Evolutionary conservation across 2,888 invertebrate species (phyloP).

Genomic region (Tethea ocularis): DNA sequence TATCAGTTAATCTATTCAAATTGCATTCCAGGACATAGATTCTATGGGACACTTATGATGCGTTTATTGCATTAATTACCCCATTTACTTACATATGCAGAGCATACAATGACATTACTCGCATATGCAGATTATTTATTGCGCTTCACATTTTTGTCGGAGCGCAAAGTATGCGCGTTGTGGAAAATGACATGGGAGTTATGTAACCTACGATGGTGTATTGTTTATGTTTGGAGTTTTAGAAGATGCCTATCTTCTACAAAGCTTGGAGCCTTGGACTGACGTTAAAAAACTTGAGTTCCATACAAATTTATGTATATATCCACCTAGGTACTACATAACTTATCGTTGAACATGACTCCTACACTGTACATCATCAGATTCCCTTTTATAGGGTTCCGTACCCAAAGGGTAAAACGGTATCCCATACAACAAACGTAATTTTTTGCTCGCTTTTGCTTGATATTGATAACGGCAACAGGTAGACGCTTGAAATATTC

Average conservation of each 20-base stretch:
- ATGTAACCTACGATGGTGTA: background rate
- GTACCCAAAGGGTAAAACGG: too few relatives aligned
- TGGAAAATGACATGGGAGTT: background rate
- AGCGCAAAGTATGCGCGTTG: background rate
- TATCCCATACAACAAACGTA: too few relatives aligned
- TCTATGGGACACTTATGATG: slow-evolving; percentile 14
- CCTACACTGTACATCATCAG: too few relatives aligned
- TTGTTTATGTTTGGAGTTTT: background rate
- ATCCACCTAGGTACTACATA: too few relatives aligned
- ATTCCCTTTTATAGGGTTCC: too few relatives aligned
- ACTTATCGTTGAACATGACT: too few relatives aligned
- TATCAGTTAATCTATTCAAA: background rate
- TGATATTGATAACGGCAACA: too few relatives aligned
- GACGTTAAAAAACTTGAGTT: background rate
- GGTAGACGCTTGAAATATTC: too few relatives aligned
- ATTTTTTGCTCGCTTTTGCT: too few relatives aligned
- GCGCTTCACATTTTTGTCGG: slow-evolving; percentile 1
- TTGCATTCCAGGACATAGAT: background rate
- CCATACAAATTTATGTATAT: too few relatives aligned
- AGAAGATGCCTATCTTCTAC: too few relatives aligned
- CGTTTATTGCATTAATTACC: slow-evolving; percentile 20
- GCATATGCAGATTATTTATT: slow-evolving; percentile 7
- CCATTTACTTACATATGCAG: slow-evolving; percentile 27
- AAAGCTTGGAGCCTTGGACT: background rate
- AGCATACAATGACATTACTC: slow-evolving; percentile 20